Base-by-base conservation (phyloP, 2,888 invertebrate genomes). In the Thymelicus lineola region DNA sequence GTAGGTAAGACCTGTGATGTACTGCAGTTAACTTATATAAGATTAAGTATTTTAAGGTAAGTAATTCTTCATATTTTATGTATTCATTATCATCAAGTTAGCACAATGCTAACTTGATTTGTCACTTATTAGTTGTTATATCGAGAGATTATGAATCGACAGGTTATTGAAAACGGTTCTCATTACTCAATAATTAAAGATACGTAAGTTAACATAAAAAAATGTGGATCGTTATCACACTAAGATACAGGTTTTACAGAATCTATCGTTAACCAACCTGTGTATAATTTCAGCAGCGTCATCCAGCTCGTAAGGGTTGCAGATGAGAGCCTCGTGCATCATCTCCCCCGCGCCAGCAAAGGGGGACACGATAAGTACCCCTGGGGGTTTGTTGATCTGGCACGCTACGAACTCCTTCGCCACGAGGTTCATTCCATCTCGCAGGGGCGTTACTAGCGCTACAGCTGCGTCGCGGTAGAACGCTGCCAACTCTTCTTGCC, bases 331-430 rank as follows among this genome's bases (percentile, higher is more conserved):
- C 85, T 98, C 98, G 88, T 98, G 98, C 98, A 98, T 98, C 95
- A 97, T 98, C 87, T 98, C 98, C 0, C 98, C 98, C 7, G 98
- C 98, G 0, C 98, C 98, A 70, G 98, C 98, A 83, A 98, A 98
- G 0, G 98, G 98, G 0, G 98, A 98, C 9, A 98, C 96, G 63
- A 98, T 97, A 48, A 98, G 89, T 0, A 98, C 98, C 3, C 98
- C 98, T 0, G 97, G 97, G 0, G 97, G 96, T 35, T 95, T 95
- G 80, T 97, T 97, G 46, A 98, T 97, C 88, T 98, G 98, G 81
- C 98, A 98, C 1, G 98, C 98, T 0, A 98, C 98, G 83, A 97
- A 98, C 86, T 98, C 98, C 85, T 98, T 98, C 7, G 98, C 98
- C 0, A 98, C 98, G 66, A 98, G 94, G 88, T 98, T 98, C 98